Conservation (phyloP, 2,888 invertebrate species). For the Drosophila putrida region DNA sequence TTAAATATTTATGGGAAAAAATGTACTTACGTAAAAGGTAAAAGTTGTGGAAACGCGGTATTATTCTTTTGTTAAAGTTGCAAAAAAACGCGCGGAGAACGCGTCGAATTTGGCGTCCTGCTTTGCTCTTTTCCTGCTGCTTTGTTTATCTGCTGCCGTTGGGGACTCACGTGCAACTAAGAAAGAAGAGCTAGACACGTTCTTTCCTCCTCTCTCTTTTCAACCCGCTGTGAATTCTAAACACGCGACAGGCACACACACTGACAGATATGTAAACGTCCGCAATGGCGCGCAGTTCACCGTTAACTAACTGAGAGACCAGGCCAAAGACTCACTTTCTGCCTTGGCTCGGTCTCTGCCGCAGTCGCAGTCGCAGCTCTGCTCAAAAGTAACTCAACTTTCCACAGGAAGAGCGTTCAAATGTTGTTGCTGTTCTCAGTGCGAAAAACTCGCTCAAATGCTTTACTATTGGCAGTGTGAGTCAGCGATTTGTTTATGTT, state of each 20-base stretch:
- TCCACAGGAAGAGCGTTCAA: constrained; percentile 26
- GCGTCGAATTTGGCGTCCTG: constrained; percentile 24
- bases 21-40: constrained; percentile 70
- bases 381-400: constrained; percentile 55
- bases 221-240: not conserved
- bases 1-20: constrained; percentile 6
- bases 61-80: constrained; percentile 10
- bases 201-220: constrained; percentile 19
- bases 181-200: constrained; percentile 8
- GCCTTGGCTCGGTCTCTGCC: constrained; percentile 28
- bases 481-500: constrained; percentile 27
- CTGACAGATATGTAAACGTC: constrained; percentile 48
- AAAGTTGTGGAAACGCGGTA: constrained; percentile 16
- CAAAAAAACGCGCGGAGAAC: constrained; percentile 41
- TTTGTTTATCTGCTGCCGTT: constrained; percentile 67
- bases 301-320: constrained; percentile 64
- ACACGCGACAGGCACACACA: constrained; percentile 21
- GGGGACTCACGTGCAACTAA: constrained; percentile 58
- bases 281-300: constrained; percentile 74
- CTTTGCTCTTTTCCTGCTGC: constrained; percentile 53
- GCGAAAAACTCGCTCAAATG: constrained; percentile 56
- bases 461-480: constrained; percentile 29
- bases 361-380: constrained; percentile 37
- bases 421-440: constrained; percentile 2
- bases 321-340: constrained; percentile 32